Conservation (phyloP, 2,888 invertebrate genomes). For the Hirtodrosophila cameraria region DNA sequence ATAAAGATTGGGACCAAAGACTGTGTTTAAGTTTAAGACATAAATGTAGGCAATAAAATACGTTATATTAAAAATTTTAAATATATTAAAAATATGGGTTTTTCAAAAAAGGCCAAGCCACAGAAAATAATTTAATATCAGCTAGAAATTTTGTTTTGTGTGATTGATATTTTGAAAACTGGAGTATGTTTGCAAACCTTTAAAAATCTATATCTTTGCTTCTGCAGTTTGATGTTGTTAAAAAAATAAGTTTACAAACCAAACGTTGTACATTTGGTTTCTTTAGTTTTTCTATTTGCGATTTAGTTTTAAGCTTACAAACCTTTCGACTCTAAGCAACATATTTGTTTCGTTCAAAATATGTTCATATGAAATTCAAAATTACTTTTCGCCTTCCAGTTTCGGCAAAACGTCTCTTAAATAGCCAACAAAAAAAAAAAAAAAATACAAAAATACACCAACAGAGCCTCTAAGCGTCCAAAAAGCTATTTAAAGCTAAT, state of each 20-base stretch:
- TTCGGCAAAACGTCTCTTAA: constrained; percentile 31
- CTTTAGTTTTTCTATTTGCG: not conserved
- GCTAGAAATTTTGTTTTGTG: too few species aligned
- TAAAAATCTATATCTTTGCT: too few species aligned
- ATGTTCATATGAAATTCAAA: constrained; percentile 61
- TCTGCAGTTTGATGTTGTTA: too few species aligned
- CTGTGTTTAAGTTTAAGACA: constrained; percentile 44
- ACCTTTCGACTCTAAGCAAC: constrained; percentile 23
- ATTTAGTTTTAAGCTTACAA: constrained; percentile 1
- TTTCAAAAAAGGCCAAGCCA: too few species aligned
- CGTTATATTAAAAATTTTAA: too few species aligned
- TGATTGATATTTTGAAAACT: too few species aligned
- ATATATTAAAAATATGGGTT: too few species aligned
- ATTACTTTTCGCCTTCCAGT: constrained; percentile 53
- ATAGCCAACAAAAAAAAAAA: constrained; percentile 23
- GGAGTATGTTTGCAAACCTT: too few species aligned
- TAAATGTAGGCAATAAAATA: constrained; percentile 7
- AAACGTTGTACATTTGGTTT: too few species aligned
- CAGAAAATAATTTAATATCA: too few species aligned
- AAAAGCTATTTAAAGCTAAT: not conserved
- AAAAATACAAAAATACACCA: too few species aligned
- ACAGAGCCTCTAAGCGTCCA: not conserved
- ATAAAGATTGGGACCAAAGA: constrained; percentile 57
- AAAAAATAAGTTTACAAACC: not conserved
- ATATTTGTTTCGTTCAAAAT: constrained; percentile 52